phyloP scores from a whole-genome alignment of 2,113 vertebrate genomes.

The Notarius lentiginosus region DNA sequence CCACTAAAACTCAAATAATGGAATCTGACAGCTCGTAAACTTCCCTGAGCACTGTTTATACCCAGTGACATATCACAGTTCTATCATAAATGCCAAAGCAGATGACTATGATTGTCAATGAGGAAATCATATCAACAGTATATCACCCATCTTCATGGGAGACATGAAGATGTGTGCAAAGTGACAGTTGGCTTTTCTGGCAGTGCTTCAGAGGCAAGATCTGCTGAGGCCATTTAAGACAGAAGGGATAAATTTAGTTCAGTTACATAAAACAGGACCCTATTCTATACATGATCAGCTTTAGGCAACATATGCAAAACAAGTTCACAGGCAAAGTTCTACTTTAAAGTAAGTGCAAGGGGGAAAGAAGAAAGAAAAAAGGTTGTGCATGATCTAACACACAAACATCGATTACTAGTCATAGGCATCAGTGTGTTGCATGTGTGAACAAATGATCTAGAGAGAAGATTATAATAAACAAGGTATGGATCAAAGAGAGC shows the following conservation, averaged over 20 bases:
- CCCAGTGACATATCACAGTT: neutral
- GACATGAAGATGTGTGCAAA: conserved; percentile 33
- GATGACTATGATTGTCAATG: conserved; percentile 1
- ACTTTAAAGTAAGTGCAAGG: neutral
- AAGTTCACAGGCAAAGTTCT: neutral
- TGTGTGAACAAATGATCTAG: neutral
- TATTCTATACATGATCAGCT: conserved; percentile 9
- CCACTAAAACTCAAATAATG: neutral
- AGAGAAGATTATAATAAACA: neutral
- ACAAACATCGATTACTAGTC: neutral
- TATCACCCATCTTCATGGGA: conserved; percentile 29
- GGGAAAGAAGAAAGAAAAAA: neutral
- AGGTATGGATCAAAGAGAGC: neutral
- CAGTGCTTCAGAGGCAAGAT: conserved; percentile 36
- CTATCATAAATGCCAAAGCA: conserved; percentile 38
- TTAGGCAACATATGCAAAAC: neutral
- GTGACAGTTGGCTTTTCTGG: conserved; percentile 45
- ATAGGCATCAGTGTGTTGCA: neutral
- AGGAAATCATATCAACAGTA: conserved; percentile 19
- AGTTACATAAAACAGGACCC: conserved; percentile 39
- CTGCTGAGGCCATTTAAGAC: conserved; percentile 39
- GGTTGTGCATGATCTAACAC: neutral
- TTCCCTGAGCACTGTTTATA: neutral
- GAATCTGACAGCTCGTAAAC: neutral
- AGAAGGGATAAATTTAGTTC: conserved; percentile 45